These are phyloP conservation scores for Sander vitreus DNA, from an alignment of 2,113 vertebrate genomes.

Conservation along the genomic window DNA sequence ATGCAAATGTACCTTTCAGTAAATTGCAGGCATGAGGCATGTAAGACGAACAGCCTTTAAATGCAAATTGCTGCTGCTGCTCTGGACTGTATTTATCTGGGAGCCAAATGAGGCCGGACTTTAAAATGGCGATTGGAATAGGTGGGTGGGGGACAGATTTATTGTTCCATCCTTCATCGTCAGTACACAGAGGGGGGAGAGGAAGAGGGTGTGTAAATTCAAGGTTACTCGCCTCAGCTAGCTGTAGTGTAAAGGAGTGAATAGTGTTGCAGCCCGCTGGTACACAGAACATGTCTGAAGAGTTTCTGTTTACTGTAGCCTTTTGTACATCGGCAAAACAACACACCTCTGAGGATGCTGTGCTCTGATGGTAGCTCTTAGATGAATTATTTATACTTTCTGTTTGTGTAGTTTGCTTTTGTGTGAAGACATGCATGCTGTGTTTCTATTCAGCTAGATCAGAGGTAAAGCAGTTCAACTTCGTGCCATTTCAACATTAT, in stretches of 20 bases:
- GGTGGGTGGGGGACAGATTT: conserved; percentile 32
- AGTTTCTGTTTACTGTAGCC: conserved; percentile 39
- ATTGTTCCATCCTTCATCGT: conserved; percentile 32
- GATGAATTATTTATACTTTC: conserved; percentile 41
- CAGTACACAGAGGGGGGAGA: conserved; percentile 1
- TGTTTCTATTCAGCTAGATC: background rate
- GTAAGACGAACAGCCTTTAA: conserved; percentile 48
- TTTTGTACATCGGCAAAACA: conserved; percentile 48
- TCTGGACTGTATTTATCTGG: conserved; percentile 45
- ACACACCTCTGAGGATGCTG: conserved; percentile 18
- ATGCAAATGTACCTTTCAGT: conserved; percentile 58
- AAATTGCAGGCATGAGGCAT: conserved; percentile 32
- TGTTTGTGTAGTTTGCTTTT: conserved; percentile 17
- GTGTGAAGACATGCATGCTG: conserved; percentile 8
- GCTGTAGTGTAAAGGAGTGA: conserved; percentile 14
- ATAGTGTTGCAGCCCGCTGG: conserved; percentile 11
- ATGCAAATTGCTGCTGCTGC: conserved; percentile 61
- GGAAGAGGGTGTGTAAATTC: conserved; percentile 39
- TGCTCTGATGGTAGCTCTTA: conserved; percentile 31
- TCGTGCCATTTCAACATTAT: background rate
- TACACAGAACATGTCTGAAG: conserved; percentile 36
- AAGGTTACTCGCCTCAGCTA: conserved; percentile 55
- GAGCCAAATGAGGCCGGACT: conserved; percentile 45
- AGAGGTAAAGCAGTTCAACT: conserved; percentile 2
- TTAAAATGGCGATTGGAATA: conserved; percentile 41